Conservation (phyloP, 1,140 invertebrate genomes). For the Tyrophagus putrescentiae region DNA sequence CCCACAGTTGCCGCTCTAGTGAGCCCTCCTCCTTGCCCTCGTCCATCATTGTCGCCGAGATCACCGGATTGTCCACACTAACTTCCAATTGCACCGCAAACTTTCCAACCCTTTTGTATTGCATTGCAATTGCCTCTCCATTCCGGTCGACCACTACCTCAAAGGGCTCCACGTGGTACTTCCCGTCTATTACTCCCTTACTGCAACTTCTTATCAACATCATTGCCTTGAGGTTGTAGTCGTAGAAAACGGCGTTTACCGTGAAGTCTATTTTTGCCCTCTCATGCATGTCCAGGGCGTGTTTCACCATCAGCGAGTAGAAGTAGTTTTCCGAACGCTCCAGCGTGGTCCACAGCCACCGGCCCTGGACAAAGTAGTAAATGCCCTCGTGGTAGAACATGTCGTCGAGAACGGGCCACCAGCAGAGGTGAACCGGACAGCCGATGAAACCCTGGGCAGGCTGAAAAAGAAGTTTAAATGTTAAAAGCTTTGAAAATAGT, state of each 20-base stretch:
- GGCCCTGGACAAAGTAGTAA: not conserved
- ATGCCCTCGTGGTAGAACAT: not conserved
- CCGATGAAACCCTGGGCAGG: not conserved
- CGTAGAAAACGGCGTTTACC: no score
- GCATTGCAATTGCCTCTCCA: no score
- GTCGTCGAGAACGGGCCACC: not conserved
- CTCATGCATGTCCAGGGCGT: not conserved
- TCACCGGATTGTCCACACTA: no score
- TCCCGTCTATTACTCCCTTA: not conserved
- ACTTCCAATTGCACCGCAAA: no score
- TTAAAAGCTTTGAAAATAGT: no score
- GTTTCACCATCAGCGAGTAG: not conserved
- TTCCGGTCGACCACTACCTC: not conserved
- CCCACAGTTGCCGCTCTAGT: no score
- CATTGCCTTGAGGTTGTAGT: not conserved
- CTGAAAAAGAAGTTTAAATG: not conserved
- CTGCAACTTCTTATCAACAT: not conserved
- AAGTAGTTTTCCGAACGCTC: not conserved
- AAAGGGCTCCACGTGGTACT: not conserved
- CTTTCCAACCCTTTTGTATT: no score
- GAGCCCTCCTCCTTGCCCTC: no score
- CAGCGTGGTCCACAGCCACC: not conserved
- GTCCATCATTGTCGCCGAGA: no score
- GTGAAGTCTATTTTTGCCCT: not conserved
- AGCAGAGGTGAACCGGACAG: not conserved